Conservation (phyloP, 2,888 invertebrate species). For the Biston betularia region DNA sequence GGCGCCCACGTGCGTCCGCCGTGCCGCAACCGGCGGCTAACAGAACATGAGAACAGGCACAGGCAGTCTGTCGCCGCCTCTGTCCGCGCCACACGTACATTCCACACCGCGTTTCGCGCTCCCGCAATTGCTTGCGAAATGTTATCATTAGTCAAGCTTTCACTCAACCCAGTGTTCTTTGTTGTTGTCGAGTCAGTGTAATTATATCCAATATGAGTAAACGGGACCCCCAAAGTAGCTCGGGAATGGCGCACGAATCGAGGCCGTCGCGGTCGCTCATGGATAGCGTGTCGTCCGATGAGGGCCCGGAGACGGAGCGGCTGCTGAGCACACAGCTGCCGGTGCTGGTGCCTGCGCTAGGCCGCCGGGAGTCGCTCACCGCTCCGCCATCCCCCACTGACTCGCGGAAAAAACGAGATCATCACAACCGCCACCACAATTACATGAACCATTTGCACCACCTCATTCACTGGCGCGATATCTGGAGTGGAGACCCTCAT, state of each 20-base stretch:
- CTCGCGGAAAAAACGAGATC: conserved; percentile 74
- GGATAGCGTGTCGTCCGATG: conserved; percentile 80
- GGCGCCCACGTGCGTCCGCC: conserved; percentile 70
- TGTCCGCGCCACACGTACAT: conserved; percentile 61
- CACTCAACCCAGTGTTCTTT: conserved; percentile 47
- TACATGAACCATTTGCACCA: conserved; percentile 81
- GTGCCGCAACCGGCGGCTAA: conserved; percentile 44
- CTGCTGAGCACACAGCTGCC: conserved; percentile 68
- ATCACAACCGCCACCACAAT: conserved; percentile 72
- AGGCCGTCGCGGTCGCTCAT: conserved; percentile 70
- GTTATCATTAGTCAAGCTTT: conserved; percentile 60
- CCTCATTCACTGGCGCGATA: conserved; percentile 81
- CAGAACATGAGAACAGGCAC: conserved; percentile 42
- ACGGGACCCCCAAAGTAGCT: conserved; percentile 65
- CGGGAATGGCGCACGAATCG: conserved; percentile 62
- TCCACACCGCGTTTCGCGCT: conserved; percentile 43
- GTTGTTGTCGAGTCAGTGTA: conserved; percentile 57
- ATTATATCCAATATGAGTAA: conserved; percentile 68
- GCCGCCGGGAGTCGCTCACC: conserved; percentile 74
- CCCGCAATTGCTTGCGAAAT: conserved; percentile 61
- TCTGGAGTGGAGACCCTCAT: conserved; percentile 80
- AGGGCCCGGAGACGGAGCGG: conserved; percentile 78
- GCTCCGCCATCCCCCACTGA: conserved; percentile 83
- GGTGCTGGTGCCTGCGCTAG: conserved; percentile 63
- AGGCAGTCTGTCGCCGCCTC: conserved; percentile 72